A percentile compares a stretch with the other conserved stretches of the same genome.
phyloP scores from a whole-genome alignment of 2,113 vertebrate species.

The Gopherus flavomarginatus region DNA sequence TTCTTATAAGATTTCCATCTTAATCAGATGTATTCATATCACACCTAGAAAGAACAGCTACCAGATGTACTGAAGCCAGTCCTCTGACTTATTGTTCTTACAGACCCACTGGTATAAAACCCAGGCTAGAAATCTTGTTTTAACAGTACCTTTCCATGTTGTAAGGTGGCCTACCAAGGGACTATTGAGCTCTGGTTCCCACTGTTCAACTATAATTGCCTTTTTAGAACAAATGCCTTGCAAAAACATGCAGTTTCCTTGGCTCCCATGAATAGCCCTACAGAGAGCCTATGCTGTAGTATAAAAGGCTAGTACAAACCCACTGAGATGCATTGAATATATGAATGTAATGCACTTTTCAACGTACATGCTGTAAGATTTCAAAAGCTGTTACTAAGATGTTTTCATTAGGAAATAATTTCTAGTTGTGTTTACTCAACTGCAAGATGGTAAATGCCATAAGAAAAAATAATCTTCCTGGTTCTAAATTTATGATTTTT shows the following conservation, averaged over 20 bases:
- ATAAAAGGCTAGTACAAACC: not conserved
- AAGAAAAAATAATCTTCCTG: not conserved
- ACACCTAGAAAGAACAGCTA: not conserved
- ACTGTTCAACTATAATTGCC: not conserved
- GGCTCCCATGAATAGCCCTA: conserved; percentile 16
- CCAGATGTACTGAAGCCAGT: not conserved
- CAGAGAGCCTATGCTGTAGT: not conserved
- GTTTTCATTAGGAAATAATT: conserved; percentile 4
- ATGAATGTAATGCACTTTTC: not conserved
- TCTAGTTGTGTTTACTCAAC: conserved; percentile 11
- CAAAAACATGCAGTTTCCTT: conserved; percentile 26
- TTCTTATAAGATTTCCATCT: not conserved
- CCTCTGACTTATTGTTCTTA: not conserved
- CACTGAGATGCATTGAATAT: not conserved
- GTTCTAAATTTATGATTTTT: not conserved
- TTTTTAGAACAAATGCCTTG: not conserved
- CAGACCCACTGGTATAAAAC: not conserved
- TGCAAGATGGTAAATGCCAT: not conserved
- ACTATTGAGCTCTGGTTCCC: not conserved
- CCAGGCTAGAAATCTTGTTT: not conserved
- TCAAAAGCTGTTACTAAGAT: not conserved
- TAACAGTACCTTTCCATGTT: not conserved
- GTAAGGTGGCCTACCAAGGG: not conserved
- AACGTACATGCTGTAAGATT: not conserved
- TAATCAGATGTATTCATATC: not conserved